phyloP scores from a whole-genome alignment of 1,140 invertebrate species.

The Rhysida immarginata region DNA sequence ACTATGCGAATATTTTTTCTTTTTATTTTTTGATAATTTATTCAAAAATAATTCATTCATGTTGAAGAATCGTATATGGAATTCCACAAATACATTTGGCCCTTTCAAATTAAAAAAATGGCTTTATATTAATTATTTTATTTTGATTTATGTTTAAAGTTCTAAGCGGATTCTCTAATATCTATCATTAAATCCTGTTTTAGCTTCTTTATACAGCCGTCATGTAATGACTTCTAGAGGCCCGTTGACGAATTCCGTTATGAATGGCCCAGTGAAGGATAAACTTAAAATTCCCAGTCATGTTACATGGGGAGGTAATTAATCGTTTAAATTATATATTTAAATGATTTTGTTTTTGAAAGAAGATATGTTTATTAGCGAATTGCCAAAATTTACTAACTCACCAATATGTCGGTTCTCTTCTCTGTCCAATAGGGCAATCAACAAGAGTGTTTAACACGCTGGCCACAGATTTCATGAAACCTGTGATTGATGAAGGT shows the following conservation, averaged over 20 bases:
- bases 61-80: too few relatives aligned
- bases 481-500: neutral
- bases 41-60: too few relatives aligned
- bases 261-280: neutral
- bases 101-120: too few relatives aligned
- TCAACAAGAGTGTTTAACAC: neutral
- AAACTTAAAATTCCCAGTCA: neutral
- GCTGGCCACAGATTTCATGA: neutral
- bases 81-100: too few relatives aligned
- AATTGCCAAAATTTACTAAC: neutral
- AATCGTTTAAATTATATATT: too few relatives aligned
- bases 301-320: neutral
- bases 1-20: too few relatives aligned
- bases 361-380: neutral
- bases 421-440: neutral
- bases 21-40: too few relatives aligned
- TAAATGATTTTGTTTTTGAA: neutral
- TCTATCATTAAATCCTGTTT: neutral
- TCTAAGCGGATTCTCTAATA: too few relatives aligned
- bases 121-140: too few relatives aligned
- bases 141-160: too few relatives aligned
- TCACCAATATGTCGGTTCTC: neutral
- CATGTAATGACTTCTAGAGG: neutral
- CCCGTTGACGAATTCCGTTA: neutral
- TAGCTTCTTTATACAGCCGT: neutral